Percentiles rank a stretch among this genome's conserved stretches.
Conservation (phyloP, 2,888 invertebrate genomes). For the Galeopsomyia nigrocyanea region DNA sequence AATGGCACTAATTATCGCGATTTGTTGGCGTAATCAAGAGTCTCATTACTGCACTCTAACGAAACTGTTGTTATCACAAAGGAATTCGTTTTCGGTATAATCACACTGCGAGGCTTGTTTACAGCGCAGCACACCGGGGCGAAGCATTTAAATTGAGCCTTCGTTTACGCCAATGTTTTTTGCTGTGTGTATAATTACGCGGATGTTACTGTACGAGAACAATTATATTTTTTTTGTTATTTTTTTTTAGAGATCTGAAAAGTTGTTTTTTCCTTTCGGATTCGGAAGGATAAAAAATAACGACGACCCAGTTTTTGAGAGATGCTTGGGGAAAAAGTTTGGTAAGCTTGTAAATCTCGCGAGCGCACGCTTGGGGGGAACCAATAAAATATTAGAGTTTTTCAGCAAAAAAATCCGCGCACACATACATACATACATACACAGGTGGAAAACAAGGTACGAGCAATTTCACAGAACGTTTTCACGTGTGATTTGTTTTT, state of each 20-base stretch:
- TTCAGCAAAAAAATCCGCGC: neutral
- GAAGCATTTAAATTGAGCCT: constrained; percentile 5
- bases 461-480: constrained; percentile 21
- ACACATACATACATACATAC: too few relatives aligned
- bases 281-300: constrained; percentile 12
- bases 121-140: neutral
- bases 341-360: constrained; percentile 21
- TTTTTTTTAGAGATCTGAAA: too few relatives aligned
- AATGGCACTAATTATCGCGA: constrained; percentile 33
- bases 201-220: too few relatives aligned
- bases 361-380: constrained; percentile 10
- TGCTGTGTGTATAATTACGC: too few relatives aligned
- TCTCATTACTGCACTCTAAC: constrained; percentile 31
- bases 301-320: constrained; percentile 32
- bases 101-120: constrained; percentile 21
- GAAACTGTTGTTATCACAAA: constrained; percentile 35
- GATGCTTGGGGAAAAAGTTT: constrained; percentile 24
- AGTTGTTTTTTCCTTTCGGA: neutral
- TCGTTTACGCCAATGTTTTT: neutral
- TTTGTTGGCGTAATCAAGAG: constrained; percentile 25
- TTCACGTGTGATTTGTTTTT: constrained; percentile 28
- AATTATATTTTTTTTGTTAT: too few relatives aligned
- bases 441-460: constrained; percentile 26
- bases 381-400: constrained; percentile 34
- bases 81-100: constrained; percentile 33